Percentiles rank a stretch among this genome's conserved stretches.
Conservation (phyloP, 1,140 invertebrate species). For the Paraescarpia echinospica region DNA sequence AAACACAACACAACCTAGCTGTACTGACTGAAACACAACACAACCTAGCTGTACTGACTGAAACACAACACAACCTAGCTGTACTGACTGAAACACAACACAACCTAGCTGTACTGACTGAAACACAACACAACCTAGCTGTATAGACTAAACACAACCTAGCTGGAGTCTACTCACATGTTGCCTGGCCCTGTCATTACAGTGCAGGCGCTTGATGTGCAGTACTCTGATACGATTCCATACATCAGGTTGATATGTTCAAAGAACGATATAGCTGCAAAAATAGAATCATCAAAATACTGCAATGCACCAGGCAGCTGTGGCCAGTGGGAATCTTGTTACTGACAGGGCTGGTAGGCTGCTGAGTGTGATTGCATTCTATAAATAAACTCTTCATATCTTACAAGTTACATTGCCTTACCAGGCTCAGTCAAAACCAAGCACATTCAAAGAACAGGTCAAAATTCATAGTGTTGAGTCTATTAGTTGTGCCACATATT, state of each 20-base stretch:
- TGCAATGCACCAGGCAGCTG: not conserved
- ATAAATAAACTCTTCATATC: too few species aligned
- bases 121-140: not conserved
- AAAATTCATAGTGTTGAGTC: not conserved
- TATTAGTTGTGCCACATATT: not conserved
- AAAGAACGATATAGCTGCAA: slow-evolving; percentile 91
- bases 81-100: not conserved
- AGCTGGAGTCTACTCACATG: slow-evolving; percentile 66
- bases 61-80: not conserved
- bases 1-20: not conserved
- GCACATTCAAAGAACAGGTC: not conserved
- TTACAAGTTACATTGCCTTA: too few species aligned
- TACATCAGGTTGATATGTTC: slow-evolving; percentile 97
- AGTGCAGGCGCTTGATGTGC: slow-evolving; percentile 87
- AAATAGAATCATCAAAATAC: slow-evolving; percentile 33
- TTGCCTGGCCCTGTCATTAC: slow-evolving; percentile 93
- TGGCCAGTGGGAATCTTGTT: too few species aligned
- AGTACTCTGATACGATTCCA: slow-evolving; percentile 96
- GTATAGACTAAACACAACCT: not conserved
- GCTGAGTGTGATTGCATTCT: too few species aligned
- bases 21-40: not conserved
- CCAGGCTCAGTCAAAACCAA: not conserved
- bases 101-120: not conserved
- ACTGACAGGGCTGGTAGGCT: too few species aligned
- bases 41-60: not conserved